Evolutionary conservation across 2,888 invertebrate species (phyloP), one percentile per base, ranked within the genome.

Genomic region (Chrysotoxum bicinctum): DNA sequence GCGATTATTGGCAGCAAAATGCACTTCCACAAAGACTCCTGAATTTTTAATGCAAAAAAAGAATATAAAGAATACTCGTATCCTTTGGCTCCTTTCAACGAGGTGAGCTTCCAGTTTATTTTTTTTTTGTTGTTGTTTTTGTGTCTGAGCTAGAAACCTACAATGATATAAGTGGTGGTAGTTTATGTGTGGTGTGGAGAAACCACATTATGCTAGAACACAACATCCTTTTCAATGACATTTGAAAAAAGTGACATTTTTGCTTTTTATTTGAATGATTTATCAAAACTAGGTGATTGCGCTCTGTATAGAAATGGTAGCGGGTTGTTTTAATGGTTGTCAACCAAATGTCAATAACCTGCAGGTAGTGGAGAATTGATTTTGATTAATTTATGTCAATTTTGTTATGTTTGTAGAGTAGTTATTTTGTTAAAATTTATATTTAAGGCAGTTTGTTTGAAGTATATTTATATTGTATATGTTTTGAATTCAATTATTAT

Each of bases 231-330:
- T 30, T 37, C 2, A 48, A 45, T 14, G 23, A 7, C 19, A 19
- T 43, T 16, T 32, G 10, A 56, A 56, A 37, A 32, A 45, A 60
- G 35, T 35, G 14, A 35, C 62, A 69, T 62, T 70, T 54, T 48
- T 68, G 52, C 62, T 62, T 14, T 37, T 35, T n/a, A 62, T 80
- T 79, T 79, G 79, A 52, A 74, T 79, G 68, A 79, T 79, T 79
- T 79, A 79, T 74, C 68, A 73, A 10, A 50, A 16, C 0, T 1
- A 8, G 8, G 16, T 16, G 1, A 30, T 19, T 7, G 43, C 1
- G 26, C 26, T 52, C 35, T 30, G 43, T 43, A 9, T 12, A 19
- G 16, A 48, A 45, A 19, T 32, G 3, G 9, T 50, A 35, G 37
- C 19, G 16, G 6, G 14, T 45, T 45, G 6, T 16, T 48, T 37